Percentiles rank a stretch among this genome's conserved stretches.
Conservation (phyloP, 2,113 vertebrate genomes). For the Orycteropus afer region DNA sequence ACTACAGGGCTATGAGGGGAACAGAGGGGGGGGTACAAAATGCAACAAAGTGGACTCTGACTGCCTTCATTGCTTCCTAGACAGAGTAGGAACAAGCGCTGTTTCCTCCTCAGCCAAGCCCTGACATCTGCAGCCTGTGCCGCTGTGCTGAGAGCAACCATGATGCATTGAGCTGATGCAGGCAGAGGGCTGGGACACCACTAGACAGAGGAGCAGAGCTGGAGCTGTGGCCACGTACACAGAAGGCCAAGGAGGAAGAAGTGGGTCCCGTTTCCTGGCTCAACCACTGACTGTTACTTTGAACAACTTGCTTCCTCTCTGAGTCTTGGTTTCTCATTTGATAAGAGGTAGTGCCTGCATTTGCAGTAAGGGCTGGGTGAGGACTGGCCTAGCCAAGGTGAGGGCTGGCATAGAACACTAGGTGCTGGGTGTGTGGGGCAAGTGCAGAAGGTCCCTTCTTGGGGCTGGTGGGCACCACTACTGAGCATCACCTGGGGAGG, state of each 20-base stretch:
- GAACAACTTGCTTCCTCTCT: slow-evolving; percentile 68
- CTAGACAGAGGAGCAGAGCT: not conserved
- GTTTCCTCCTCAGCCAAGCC: not conserved
- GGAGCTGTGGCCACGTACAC: accelerated
- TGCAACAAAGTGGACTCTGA: not conserved
- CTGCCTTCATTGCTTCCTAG: not conserved
- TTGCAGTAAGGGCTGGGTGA: not conserved
- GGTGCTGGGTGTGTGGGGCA: not conserved
- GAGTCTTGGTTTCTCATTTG: slow-evolving; percentile 32
- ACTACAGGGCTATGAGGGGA: not conserved
- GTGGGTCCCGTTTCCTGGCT: slow-evolving; percentile 64
- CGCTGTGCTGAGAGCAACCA: not conserved
- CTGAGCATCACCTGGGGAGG: not conserved
- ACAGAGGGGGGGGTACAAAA: not conserved
- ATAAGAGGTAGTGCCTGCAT: slow-evolving; percentile 7
- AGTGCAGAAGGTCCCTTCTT: not conserved
- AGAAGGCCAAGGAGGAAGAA: not conserved
- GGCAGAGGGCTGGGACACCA: not conserved
- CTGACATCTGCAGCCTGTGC: not conserved
- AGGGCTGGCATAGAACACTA: not conserved
- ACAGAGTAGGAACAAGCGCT: not conserved
- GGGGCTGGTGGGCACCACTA: not conserved
- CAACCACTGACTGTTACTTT: slow-evolving; percentile 61
- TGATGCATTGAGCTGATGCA: not conserved
- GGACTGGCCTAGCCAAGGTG: not conserved